A percentile compares a stretch with the other conserved stretches of the same genome.
Evolutionary conservation across 2,113 vertebrate genomes (phyloP).

Genomic region (Picathartes gymnocephalus): DNA sequence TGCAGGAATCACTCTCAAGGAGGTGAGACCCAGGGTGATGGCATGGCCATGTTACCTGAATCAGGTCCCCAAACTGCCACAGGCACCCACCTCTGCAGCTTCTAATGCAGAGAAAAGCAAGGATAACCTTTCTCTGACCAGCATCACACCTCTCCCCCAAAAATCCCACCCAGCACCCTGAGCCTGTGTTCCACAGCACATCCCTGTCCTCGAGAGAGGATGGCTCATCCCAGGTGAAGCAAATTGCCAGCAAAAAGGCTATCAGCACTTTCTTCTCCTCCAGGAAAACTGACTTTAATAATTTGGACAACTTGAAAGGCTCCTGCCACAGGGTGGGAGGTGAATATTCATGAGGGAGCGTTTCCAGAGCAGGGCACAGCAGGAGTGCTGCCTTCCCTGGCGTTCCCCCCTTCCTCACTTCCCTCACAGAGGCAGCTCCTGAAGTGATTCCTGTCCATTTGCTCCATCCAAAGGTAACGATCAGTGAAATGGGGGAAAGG

Average conservation of each 20-base stretch:
- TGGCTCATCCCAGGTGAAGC: neutral
- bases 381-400: neutral
- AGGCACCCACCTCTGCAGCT: neutral
- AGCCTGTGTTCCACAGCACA: neutral
- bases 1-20: accelerated
- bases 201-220: neutral
- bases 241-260: neutral
- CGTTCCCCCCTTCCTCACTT: neutral
- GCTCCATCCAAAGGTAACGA: accelerated
- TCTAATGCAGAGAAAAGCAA: neutral
- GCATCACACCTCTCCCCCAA: neutral
- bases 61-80: neutral
- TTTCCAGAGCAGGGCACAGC: neutral
- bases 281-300: constrained; percentile 35
- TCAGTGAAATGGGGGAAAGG: neutral
- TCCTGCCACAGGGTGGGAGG: constrained; percentile 20
- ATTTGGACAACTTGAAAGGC: constrained; percentile 41
- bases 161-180: too few relatives aligned
- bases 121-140: neutral
- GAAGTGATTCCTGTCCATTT: neutral
- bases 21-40: neutral
- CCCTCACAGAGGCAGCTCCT: neutral
- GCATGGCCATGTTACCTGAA: neutral
- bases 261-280: constrained; percentile 24
- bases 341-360: constrained; percentile 11